A percentile compares a stretch with the other conserved stretches of the same genome.
phyloP scores from a whole-genome alignment of 2,797 vertebrate genomes.

The Manis crassicaudata region DNA sequence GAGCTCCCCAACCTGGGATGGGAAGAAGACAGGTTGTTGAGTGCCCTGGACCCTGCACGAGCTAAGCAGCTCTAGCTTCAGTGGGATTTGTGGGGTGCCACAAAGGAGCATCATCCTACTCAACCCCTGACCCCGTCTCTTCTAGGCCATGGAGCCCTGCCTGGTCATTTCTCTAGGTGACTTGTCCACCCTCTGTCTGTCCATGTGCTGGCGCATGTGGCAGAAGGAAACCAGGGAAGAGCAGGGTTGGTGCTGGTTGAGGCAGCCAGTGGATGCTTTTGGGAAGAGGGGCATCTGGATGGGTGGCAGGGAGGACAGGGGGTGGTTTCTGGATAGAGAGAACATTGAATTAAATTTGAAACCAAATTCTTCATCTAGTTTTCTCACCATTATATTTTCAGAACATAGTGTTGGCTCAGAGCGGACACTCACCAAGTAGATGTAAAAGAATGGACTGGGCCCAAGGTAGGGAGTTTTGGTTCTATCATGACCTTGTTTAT shows the following conservation, averaged over 20 bases:
- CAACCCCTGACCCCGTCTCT: background rate
- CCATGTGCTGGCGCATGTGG: background rate
- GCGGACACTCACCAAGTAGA: too few relatives aligned
- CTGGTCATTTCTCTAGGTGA: background rate
- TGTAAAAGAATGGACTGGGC: background rate
- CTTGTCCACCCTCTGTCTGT: background rate
- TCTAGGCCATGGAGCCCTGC: background rate
- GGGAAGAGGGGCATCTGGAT: background rate
- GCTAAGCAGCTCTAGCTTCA: background rate
- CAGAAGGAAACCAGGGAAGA: background rate
- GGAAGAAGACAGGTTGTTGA: accelerated
- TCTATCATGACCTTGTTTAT: background rate
- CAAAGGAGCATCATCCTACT: accelerated
- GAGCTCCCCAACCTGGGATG: too few relatives aligned
- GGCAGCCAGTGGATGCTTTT: background rate
- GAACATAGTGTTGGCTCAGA: background rate
- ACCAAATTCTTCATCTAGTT: too few relatives aligned
- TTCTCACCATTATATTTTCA: background rate
- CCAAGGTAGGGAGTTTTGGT: background rate
- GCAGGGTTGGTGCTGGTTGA: too few relatives aligned
- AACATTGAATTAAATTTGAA: accelerated
- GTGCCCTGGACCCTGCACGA: background rate
- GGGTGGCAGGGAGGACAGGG: background rate
- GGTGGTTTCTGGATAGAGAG: background rate
- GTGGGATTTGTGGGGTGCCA: background rate